Percentiles rank a stretch among this genome's conserved stretches.
Evolutionary conservation across 2,113 vertebrate species (phyloP).

Genomic region (Percopsis transmontana): DNA sequence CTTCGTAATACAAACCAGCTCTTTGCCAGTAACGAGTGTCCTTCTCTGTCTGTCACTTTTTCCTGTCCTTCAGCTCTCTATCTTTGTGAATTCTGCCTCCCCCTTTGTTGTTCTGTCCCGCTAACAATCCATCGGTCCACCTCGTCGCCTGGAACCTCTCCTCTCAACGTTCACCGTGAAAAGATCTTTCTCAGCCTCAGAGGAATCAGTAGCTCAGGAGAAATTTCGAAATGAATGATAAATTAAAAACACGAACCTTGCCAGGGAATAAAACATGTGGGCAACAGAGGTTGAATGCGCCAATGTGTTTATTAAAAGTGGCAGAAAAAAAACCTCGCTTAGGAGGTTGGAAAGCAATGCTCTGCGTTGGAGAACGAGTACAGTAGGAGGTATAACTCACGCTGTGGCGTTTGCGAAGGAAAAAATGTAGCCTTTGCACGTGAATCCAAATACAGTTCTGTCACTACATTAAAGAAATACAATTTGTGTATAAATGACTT

Average conservation of each 20-base stretch:
- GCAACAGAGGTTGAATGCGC: constrained; percentile 43
- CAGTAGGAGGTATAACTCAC: constrained; percentile 49
- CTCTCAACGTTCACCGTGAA: constrained; percentile 30
- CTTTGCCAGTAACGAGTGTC: too few relatives aligned
- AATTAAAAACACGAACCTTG: constrained; percentile 72
- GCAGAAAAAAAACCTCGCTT: constrained; percentile 27
- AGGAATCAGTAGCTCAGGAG: constrained; percentile 47
- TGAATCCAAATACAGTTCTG: constrained; percentile 43
- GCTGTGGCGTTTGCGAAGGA: constrained; percentile 33
- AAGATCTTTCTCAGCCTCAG: constrained; percentile 30
- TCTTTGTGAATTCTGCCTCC: neutral
- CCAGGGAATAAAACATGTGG: constrained; percentile 58
- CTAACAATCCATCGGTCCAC: constrained; percentile 33
- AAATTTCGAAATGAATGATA: constrained; percentile 70
- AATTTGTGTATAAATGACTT: too few relatives aligned
- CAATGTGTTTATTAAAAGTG: constrained; percentile 63
- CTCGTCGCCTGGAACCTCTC: too few relatives aligned
- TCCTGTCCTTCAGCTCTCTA: neutral
- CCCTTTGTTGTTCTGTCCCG: neutral
- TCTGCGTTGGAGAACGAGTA: constrained; percentile 29
- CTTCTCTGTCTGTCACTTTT: neutral
- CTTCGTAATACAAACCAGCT: constrained; percentile 16
- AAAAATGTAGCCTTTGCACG: constrained; percentile 43
- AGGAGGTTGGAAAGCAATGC: constrained; percentile 41
- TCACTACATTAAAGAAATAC: too few relatives aligned